Base-by-base conservation (phyloP, 1,140 invertebrate genomes). In the Choristoneura fumiferana region DNA sequence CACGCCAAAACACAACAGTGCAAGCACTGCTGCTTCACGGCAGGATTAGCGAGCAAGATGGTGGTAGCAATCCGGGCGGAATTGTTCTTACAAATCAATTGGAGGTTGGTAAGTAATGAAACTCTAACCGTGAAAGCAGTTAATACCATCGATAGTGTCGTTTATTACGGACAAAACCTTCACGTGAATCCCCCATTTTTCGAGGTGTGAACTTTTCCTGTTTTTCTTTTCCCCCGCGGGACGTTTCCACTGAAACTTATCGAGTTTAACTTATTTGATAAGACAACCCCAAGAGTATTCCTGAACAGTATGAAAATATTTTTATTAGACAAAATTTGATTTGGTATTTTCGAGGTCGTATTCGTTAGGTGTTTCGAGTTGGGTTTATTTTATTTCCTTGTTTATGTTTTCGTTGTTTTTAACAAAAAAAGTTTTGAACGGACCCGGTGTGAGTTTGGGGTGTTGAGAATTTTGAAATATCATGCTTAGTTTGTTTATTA, bases 191-290 rank as follows among this genome's bases (percentile, higher is more conserved):
- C 40, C 1, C 40, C 35, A 45, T 45, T 14, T 45, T 43, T 14
- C 17, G 40, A 18, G 40, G 17, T 45, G 40, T 45, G 40, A 45
- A 45, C 40, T 22, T 45, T 45, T 45, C 40, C 40, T 45, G 40
- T 45, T 45, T 40, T 8, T 8, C 40, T 17, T 40, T 13, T n/a
- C 17, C 18, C 40, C 40, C 2, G 1, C 13, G 15, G 40, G 40
- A 22, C 40, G 13, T 45, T 17, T 45, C 40, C 40, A 45, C 40
- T 18, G 40, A 54, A 65, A 61, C 62, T 70, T 70, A 70, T 70
- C 55, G 68, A 61, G 60, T 70, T 54, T 57, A 67, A 67, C 59
- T 71, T 67, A 71, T 65, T 71, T 65, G 62, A 65, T 63, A 67
- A 67, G 52, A 45, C 35, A 45, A 45, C 40, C 40, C 17, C 40